Evolutionary conservation across 1,140 invertebrate species (phyloP), one percentile per base, ranked within the genome.

Genomic region (Pseudomyrmex pallidus): DNA sequence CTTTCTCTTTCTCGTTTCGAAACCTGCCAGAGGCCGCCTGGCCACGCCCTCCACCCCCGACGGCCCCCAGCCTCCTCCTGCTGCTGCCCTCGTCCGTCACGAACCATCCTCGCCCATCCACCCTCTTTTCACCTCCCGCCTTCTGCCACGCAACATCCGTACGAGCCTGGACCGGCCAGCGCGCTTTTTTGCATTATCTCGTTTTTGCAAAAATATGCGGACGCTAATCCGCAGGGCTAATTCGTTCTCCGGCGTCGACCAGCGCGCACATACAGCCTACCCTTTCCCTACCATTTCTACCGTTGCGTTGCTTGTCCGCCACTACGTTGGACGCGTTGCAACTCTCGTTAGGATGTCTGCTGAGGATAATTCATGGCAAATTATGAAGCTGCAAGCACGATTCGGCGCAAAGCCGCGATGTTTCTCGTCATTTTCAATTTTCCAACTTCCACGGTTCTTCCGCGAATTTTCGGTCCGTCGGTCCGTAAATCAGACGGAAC

Each of bases 141-240:
- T 90, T 90, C 87, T 84, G 85, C 80, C 83, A 86, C 87, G 85
- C 87, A 87, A 80, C 90, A 86, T 84, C 86, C 85, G 87, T 83
- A 86, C 84, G 84, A 84, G 78, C 76, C 84, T 85, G 80, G 88
- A 76, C 88, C 80, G 77, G 83, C 73, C 64, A 85, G 80, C 76
- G 76, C 88, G 84, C 86, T 86, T 93, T 94, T 94, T 94, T 92
- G 90, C 92, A 91, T 93, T 93, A 94, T 92, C 91, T 94, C 92
- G 92, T 94, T 94, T 92, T 91, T 86, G 90, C 90, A 90, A 93
- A 93, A 94, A 93, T 90, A 91, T 91, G 92, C 87, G 89, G 89
- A 92, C 87, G 91, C 89, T 94, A 94, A 94, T 93, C 91, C 88
- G 89, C 54, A 64, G 87, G 87, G 90, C 90, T 93, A 92, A 93